phyloP scores from a whole-genome alignment of 2,113 vertebrate species.

The Etheostoma spectabile region DNA sequence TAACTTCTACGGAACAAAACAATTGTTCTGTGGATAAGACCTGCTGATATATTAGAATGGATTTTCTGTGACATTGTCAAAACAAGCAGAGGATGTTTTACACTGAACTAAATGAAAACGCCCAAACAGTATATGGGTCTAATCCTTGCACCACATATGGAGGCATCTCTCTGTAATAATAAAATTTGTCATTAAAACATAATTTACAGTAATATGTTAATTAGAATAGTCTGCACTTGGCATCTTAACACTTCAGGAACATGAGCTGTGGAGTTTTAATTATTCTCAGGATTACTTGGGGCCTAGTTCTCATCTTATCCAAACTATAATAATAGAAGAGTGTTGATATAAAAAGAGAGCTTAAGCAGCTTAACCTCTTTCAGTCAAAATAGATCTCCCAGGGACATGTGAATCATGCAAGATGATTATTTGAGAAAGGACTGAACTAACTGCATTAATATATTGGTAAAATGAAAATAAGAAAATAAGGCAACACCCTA shows the following conservation, averaged over 20 bases:
- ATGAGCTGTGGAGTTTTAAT: slow-evolving; percentile 59
- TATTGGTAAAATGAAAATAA: background rate
- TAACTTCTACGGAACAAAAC: slow-evolving; percentile 13
- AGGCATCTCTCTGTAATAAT: slow-evolving; percentile 23
- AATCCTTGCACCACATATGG: slow-evolving; percentile 12
- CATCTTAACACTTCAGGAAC: slow-evolving; percentile 45
- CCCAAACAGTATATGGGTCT: background rate
- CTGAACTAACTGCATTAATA: slow-evolving; percentile 46
- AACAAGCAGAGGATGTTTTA: slow-evolving; percentile 7
- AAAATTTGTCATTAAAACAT: slow-evolving; percentile 17
- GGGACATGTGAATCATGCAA: slow-evolving; percentile 57
- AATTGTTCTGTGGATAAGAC: slow-evolving; percentile 10
- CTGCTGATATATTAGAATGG: background rate
- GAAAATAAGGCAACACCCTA: background rate
- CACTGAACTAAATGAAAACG: slow-evolving; percentile 13
- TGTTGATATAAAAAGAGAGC: slow-evolving; percentile 63
- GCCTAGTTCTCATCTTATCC: slow-evolving; percentile 60
- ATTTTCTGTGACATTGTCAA: slow-evolving; percentile 25
- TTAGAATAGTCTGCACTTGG: slow-evolving; percentile 2
- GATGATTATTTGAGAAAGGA: slow-evolving; percentile 52
- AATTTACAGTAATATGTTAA: slow-evolving; percentile 9
- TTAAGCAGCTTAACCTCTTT: slow-evolving; percentile 75
- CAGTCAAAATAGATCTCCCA: slow-evolving; percentile 55
- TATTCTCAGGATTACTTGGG: slow-evolving; percentile 53
- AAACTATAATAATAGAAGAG: slow-evolving; percentile 56